A percentile compares a stretch with the other conserved stretches of the same genome.
These are phyloP conservation scores for Manis pentadactyla DNA, from an alignment of 2,797 vertebrate genomes.

Conservation along the genomic window DNA sequence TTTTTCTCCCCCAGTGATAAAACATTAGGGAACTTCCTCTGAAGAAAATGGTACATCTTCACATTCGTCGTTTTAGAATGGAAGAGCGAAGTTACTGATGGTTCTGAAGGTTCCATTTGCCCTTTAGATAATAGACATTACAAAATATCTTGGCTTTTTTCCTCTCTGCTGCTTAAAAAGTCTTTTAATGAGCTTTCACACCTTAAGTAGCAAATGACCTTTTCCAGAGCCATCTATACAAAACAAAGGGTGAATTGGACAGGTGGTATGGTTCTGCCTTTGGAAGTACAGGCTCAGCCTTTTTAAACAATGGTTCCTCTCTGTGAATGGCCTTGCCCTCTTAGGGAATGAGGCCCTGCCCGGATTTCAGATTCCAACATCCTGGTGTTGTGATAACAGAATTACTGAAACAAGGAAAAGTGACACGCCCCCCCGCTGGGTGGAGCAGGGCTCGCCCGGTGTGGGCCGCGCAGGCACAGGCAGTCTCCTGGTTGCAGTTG, in stretches of 20 bases:
- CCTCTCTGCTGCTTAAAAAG: constrained; percentile 47
- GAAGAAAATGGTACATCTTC: constrained; percentile 5
- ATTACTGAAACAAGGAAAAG: neutral
- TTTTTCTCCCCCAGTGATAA: neutral
- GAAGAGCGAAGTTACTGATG: neutral
- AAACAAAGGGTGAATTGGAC: constrained; percentile 21
- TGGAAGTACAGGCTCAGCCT: neutral
- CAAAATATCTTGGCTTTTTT: constrained; percentile 33
- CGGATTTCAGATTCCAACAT: neutral
- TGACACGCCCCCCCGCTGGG: neutral
- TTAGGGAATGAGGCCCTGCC: neutral
- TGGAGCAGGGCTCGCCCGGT: neutral
- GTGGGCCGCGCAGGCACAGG: neutral
- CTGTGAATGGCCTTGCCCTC: neutral
- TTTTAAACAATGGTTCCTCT: constrained; percentile 19
- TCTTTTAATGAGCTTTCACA: constrained; percentile 69
- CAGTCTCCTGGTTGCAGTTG: neutral
- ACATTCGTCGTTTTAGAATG: constrained; percentile 23
- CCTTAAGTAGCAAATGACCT: constrained; percentile 51
- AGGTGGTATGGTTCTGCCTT: neutral
- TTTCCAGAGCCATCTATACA: constrained; percentile 41
- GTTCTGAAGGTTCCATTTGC: constrained; percentile 1
- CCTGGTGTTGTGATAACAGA: neutral
- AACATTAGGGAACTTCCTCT: constrained; percentile 32
- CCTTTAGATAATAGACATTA: constrained; percentile 60